phyloP scores from a whole-genome alignment of 2,797 vertebrate genomes.

The Cuculus canorus region DNA sequence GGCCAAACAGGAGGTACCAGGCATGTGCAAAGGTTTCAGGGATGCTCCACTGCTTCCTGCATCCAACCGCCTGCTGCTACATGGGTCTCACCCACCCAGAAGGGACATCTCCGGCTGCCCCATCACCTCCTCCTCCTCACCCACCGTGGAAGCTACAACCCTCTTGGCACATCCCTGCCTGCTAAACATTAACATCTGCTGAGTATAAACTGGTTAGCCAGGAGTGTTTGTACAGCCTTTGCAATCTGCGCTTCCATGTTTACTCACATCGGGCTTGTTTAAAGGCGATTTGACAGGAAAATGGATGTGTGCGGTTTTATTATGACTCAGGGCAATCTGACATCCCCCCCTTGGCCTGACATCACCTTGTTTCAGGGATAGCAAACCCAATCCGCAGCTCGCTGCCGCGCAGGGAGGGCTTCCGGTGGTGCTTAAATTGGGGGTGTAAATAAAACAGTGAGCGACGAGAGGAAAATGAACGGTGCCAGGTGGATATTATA shows the following conservation, averaged over 20 bases:
- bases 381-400: background rate
- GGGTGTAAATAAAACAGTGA: background rate
- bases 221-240: background rate
- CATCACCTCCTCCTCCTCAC: background rate
- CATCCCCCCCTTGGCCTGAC: background rate
- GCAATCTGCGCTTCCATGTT: background rate
- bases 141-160: background rate
- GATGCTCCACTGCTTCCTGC: background rate
- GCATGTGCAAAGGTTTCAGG: background rate
- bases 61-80: background rate
- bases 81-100: accelerated
- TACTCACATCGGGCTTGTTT: constrained; percentile 4
- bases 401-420: background rate
- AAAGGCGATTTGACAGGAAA: background rate
- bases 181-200: background rate
- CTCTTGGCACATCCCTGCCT: background rate
- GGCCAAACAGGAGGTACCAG: no score
- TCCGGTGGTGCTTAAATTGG: accelerated
- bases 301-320: background rate
- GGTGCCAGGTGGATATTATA: background rate
- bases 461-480: background rate
- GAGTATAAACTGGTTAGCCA: background rate
- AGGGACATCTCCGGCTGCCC: accelerated
- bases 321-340: background rate
- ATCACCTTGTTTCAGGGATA: background rate